A percentile compares a stretch with the other conserved stretches of the same genome.
These are phyloP conservation scores for Strongylocentrotus purpuratus DNA, from an alignment of 35 echinoderm and acorn worm genomes.

Conservation along the genomic window DNA sequence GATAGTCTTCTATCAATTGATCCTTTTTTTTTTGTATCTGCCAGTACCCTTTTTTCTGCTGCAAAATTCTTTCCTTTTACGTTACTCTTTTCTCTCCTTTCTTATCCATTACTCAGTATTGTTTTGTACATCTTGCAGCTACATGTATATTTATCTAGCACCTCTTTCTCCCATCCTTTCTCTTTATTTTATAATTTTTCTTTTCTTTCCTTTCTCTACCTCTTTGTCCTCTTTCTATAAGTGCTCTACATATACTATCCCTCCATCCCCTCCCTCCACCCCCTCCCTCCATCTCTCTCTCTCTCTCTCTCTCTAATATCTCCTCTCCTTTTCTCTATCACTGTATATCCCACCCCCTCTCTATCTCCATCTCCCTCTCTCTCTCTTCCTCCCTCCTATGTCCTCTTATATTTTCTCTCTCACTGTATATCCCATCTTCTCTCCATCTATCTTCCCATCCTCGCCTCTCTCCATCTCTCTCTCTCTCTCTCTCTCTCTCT, in stretches of 20 bases:
- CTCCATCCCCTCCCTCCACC: not conserved
- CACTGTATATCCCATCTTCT: no score
- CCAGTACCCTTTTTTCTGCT: not conserved
- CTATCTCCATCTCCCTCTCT: no score
- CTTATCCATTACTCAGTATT: not conserved
- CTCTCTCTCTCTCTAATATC: no score
- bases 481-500: no score
- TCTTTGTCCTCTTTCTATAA: not conserved
- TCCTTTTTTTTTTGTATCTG: not conserved
- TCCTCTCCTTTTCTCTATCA: no score
- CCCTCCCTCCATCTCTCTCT: not conserved
- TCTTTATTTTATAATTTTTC: not conserved
- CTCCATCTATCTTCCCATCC: no score
- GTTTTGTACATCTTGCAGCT: not conserved
- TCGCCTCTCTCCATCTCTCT: no score
- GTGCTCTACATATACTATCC: not conserved
- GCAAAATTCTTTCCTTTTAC: not conserved
- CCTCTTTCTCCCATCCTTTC: not conserved
- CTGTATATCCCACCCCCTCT: no score
- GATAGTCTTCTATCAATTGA: not conserved
- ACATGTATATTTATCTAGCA: not conserved
- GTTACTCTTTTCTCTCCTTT: not conserved
- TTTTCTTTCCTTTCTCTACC: not conserved
- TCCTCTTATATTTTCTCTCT: no score
- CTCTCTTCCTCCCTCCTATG: no score